Conservation (phyloP, 2,888 invertebrate species). For the Orchestes rusci region DNA sequence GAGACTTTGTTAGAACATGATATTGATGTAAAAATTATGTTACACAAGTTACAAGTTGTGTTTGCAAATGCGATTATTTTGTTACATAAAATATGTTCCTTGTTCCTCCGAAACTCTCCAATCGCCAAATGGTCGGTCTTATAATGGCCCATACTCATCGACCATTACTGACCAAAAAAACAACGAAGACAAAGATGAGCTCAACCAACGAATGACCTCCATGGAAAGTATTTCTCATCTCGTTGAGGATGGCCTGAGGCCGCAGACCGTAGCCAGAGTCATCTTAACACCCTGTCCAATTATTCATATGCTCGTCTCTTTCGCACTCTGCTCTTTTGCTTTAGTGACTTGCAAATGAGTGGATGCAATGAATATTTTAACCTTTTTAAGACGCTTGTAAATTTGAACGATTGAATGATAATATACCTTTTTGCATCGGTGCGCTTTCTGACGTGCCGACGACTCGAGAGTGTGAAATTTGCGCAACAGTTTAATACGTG, state of each 20-base stretch:
- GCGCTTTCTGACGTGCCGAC: slow-evolving; percentile 8
- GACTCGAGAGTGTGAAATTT: no score
- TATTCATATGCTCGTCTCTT: slow-evolving; percentile 35
- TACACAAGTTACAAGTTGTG: no score
- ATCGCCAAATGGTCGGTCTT: no score
- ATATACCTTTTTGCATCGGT: slow-evolving; percentile 8
- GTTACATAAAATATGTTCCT: no score
- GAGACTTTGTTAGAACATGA: no score
- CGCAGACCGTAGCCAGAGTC: slow-evolving; percentile 34
- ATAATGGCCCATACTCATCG: no score
- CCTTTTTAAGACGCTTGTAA: slow-evolving; percentile 10
- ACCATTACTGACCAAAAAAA: no score
- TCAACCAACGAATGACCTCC: slow-evolving; percentile 33
- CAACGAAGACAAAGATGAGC: slow-evolving; percentile 11
- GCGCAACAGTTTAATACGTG: no score
- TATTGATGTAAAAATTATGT: no score
- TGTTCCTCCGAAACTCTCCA: no score
- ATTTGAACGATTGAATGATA: slow-evolving; percentile 15
- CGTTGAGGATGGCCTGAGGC: slow-evolving; percentile 34
- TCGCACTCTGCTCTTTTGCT: slow-evolving; percentile 11
- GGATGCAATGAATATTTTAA: slow-evolving; percentile 22
- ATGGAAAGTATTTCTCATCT: slow-evolving; percentile 34
- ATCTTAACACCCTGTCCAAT: slow-evolving; percentile 38
- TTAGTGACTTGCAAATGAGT: slow-evolving; percentile 15
- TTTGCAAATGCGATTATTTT: no score